Conservation (phyloP, 2,888 invertebrate species). For the Altica lythri region DNA sequence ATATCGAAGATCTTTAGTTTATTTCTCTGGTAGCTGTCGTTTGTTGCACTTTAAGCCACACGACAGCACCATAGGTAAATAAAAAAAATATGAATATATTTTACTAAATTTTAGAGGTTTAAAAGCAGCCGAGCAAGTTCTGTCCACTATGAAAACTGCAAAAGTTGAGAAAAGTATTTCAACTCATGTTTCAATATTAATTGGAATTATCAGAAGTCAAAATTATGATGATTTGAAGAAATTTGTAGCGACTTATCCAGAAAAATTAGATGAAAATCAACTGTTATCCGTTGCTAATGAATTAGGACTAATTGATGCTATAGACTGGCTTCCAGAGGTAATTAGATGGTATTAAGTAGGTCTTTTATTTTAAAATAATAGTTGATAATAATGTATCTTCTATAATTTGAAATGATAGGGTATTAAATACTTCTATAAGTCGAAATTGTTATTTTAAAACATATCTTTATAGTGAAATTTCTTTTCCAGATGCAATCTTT, state of each 20-base stretch:
- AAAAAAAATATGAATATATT: not conserved
- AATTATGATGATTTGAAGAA: constrained; percentile 52
- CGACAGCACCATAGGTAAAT: too few relatives aligned
- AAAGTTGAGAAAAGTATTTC: constrained; percentile 58
- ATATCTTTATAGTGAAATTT: too few relatives aligned
- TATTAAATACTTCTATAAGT: too few relatives aligned
- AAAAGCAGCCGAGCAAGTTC: constrained; percentile 58
- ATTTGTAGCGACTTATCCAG: constrained; percentile 52
- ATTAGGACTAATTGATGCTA: constrained; percentile 48
- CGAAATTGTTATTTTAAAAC: too few relatives aligned
- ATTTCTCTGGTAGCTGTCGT: too few relatives aligned
- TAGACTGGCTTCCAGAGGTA: constrained; percentile 35
- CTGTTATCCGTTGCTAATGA: constrained; percentile 59
- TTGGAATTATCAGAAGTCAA: constrained; percentile 60
- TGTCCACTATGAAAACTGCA: constrained; percentile 64
- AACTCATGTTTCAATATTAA: constrained; percentile 61
- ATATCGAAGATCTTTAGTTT: too few relatives aligned
- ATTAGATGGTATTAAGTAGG: not conserved
- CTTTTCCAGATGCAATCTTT: too few relatives aligned
- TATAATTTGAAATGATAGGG: too few relatives aligned
- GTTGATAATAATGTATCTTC: too few relatives aligned
- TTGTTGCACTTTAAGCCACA: too few relatives aligned
- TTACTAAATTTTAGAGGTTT: constrained; percentile 48
- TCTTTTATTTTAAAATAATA: too few relatives aligned
- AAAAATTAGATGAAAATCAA: constrained; percentile 46